Conservation (phyloP, 2,797 vertebrate species). For the Phrynocephalus vlangalii region DNA sequence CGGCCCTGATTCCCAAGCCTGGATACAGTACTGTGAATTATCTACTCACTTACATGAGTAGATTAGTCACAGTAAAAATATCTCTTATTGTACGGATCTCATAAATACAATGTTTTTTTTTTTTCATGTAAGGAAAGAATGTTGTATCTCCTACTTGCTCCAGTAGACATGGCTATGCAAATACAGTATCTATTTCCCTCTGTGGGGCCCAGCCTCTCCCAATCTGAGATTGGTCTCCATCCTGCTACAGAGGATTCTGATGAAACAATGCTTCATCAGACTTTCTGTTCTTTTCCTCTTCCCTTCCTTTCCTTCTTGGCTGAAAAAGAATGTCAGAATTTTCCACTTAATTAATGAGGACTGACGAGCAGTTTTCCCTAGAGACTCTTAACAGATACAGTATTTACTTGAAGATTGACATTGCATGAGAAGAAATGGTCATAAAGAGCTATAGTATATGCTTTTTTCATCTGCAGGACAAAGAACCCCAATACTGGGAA, state of each 20-base stretch:
- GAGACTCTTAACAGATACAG: background rate
- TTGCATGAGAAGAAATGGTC: background rate
- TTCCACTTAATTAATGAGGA: too few species aligned
- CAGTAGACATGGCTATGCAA: background rate
- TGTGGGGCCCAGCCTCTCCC: background rate
- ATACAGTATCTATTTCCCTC: background rate
- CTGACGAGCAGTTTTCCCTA: too few species aligned
- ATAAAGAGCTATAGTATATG: background rate
- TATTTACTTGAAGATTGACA: background rate
- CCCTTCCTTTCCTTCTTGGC: too few species aligned
- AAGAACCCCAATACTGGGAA: slow-evolving; percentile 70
- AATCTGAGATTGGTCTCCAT: background rate
- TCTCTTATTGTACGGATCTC: background rate
- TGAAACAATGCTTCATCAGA: background rate
- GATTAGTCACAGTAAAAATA: background rate
- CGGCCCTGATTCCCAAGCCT: background rate
- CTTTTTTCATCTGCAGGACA: slow-evolving; percentile 54
- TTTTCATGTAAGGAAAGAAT: background rate
- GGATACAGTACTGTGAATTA: too few species aligned
- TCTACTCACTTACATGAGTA: too few species aligned
- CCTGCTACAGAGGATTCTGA: background rate
- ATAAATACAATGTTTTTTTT: background rate
- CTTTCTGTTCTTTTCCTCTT: too few species aligned
- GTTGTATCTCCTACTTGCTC: background rate
- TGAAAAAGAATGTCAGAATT: background rate